A percentile compares a stretch with the other conserved stretches of the same genome.
phyloP scores from a whole-genome alignment of 2,113 vertebrate genomes.

The Chelonoidis abingdonii region DNA sequence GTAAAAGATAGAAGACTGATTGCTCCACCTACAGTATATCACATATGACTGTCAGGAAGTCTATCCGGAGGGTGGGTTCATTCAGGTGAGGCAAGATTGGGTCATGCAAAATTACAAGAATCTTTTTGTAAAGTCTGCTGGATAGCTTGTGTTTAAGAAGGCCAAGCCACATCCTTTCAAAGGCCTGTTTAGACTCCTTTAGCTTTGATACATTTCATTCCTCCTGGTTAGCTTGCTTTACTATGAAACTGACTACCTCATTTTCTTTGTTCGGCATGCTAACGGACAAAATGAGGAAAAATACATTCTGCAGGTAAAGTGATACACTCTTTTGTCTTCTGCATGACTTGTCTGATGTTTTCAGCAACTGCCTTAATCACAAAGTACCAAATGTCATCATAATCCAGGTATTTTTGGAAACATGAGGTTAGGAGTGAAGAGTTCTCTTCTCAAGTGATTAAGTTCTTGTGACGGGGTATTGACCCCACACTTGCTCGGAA shows the following conservation, averaged over 20 bases:
- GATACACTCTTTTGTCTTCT: conserved; percentile 76
- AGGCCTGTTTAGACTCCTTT: conserved; percentile 88
- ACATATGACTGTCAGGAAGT: conserved; percentile 93
- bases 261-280: conserved; percentile 82
- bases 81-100: conserved; percentile 92
- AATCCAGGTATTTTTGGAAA: conserved; percentile 89
- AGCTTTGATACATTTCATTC: conserved; percentile 89
- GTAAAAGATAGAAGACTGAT: conserved; percentile 94
- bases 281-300: conserved; percentile 86
- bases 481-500: conserved; percentile 76
- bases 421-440: conserved; percentile 85
- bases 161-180: conserved; percentile 92
- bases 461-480: conserved; percentile 6
- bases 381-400: conserved; percentile 90
- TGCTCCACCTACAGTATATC: conserved; percentile 88
- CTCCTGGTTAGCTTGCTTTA: conserved; percentile 77
- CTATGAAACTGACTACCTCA: conserved; percentile 63
- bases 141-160: conserved; percentile 94
- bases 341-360: conserved; percentile 77
- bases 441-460: conserved; percentile 82
- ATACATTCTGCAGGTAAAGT: conserved; percentile 86
- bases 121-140: conserved; percentile 89
- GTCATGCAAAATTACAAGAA: conserved; percentile 91
- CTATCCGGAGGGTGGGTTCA: conserved; percentile 92
- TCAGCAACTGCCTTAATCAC: conserved; percentile 82